Conservation (phyloP, 2,888 invertebrate genomes). For the Pomacea canaliculata region DNA sequence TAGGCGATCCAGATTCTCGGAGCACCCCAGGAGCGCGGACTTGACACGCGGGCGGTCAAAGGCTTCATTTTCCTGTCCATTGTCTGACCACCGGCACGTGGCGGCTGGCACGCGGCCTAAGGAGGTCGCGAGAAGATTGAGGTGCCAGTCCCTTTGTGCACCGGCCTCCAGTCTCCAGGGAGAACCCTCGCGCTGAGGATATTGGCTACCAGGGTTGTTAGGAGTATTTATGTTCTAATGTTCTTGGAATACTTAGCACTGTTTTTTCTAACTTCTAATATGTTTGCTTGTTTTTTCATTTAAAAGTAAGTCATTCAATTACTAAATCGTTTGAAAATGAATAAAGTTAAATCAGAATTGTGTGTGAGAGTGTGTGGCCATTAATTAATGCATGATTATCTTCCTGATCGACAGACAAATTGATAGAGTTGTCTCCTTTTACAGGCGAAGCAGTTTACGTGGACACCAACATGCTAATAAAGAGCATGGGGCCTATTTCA, state of each 20-base stretch:
- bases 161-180: neutral
- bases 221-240: too few species aligned
- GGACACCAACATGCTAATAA: slow-evolving; percentile 53
- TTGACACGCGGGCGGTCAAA: slow-evolving; percentile 4
- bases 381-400: neutral
- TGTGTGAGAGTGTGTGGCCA: too few species aligned
- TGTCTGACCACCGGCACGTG: slow-evolving; percentile 1
- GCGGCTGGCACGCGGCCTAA: neutral
- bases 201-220: too few species aligned
- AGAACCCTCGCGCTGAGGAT: too few species aligned
- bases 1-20: neutral
- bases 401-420: neutral
- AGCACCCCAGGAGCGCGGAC: neutral
- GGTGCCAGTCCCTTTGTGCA: neutral
- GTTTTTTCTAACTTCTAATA: too few species aligned
- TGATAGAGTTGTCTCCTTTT: slow-evolving; percentile 13
- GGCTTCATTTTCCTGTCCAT: slow-evolving; percentile 5
- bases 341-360: too few species aligned
- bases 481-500: slow-evolving; percentile 84
- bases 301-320: too few species aligned
- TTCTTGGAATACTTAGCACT: too few species aligned
- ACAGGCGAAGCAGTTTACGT: slow-evolving; percentile 49
- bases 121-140: neutral
- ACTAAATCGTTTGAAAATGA: too few species aligned
- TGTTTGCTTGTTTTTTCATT: too few species aligned